Conservation (phyloP, 2,888 invertebrate genomes). For the Leistus spinibarbis region DNA sequence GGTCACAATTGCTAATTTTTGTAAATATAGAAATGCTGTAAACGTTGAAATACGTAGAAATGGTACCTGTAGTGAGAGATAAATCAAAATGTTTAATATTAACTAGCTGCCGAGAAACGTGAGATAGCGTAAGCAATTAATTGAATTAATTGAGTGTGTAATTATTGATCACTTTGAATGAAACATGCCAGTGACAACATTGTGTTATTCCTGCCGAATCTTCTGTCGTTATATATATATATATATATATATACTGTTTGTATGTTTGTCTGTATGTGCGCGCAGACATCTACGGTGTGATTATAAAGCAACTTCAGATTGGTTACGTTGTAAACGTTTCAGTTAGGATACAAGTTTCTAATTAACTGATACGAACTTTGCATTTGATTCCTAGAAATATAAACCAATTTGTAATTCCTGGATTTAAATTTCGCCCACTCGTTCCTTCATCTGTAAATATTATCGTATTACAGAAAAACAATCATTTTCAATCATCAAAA, state of each 20-base stretch:
- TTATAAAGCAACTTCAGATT: not conserved
- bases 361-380: not conserved
- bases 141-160: slow-evolving; percentile 31
- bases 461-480: too few relatives aligned
- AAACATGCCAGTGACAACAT: not conserved
- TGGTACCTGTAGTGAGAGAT: not conserved
- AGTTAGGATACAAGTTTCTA: not conserved
- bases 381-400: not conserved
- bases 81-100: slow-evolving; percentile 1
- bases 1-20: too few relatives aligned
- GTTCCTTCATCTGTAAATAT: not conserved
- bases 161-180: slow-evolving; percentile 28
- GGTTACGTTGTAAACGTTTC: not conserved
- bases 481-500: too few relatives aligned
- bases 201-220: slow-evolving; percentile 1
- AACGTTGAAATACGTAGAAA: not conserved
- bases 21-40: too few relatives aligned
- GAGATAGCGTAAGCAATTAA: slow-evolving; percentile 23
- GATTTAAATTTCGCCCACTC: not conserved
- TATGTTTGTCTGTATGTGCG: too few relatives aligned
- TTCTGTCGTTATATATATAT: not conserved
- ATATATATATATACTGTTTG: too few relatives aligned
- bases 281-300: not conserved
- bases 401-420: not conserved
- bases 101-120: slow-evolving; percentile 8